Base-by-base conservation (phyloP, 1,140 invertebrate genomes). In the Mactra quadrangularis region DNA sequence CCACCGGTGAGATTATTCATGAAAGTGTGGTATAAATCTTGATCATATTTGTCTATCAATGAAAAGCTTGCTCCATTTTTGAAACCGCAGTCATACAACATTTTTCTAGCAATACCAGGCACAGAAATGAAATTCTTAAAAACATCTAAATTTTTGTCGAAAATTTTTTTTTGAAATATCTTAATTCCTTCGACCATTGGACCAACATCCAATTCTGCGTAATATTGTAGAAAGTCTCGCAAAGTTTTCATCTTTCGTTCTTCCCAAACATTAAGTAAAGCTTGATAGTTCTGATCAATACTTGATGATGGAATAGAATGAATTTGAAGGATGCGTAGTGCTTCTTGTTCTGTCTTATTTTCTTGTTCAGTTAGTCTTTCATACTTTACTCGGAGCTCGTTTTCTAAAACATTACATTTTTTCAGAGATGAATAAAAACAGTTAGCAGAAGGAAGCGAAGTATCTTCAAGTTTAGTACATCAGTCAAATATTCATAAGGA, bases 81-180 rank as follows among this genome's bases (percentile, higher is more conserved):
- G 47, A 50, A n/a, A n/a, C n/a, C n/a, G n/a, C n/a, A n/a, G n/a
- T n/a, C n/a, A n/a, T n/a, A n/a, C n/a, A n/a, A n/a, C n/a, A n/a
- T n/a, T n/a, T n/a, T n/a, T n/a, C n/a, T n/a, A n/a, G n/a, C n/a
- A n/a, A n/a, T n/a, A n/a, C n/a, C n/a, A n/a, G n/a, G n/a, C n/a
- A n/a, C n/a, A n/a, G n/a, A n/a, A n/a, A n/a, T n/a, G n/a, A n/a
- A n/a, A n/a, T n/a, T n/a, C n/a, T n/a, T n/a, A n/a, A n/a, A n/a
- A n/a, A n/a, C n/a, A n/a, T n/a, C n/a, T n/a, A n/a, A n/a, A n/a
- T n/a, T n/a, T n/a, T n/a, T n/a, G n/a, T n/a, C n/a, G n/a, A n/a
- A n/a, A n/a, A n/a, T n/a, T n/a, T n/a, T n/a, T 13, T 60, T 35
- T 60, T 22, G 59, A 62, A 62, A 62, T 31, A 35, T 62, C 27